Conservation (phyloP, 2,888 invertebrate genomes). For the Tachina fera region DNA sequence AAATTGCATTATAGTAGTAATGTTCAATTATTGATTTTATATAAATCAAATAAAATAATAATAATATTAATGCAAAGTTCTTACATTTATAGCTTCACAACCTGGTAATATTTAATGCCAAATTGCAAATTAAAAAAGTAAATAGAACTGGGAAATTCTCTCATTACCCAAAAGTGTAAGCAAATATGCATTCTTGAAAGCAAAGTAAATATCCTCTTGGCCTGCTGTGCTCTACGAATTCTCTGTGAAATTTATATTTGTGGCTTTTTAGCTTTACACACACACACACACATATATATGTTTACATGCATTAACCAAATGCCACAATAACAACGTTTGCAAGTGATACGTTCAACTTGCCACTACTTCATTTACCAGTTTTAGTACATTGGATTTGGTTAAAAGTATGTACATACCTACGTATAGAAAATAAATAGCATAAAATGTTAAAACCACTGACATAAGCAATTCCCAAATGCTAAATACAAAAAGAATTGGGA, state of each 20-base stretch:
- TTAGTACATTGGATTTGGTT: constrained; percentile 35
- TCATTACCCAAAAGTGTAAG: constrained; percentile 56
- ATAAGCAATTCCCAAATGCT: constrained; percentile 70
- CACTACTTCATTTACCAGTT: constrained; percentile 35
- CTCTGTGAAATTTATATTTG: constrained; percentile 62
- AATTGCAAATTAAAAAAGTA: constrained; percentile 36
- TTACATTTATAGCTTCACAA: neutral
- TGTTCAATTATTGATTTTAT: constrained; percentile 60
- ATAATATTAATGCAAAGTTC: constrained; percentile 26
- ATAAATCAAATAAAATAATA: constrained; percentile 54
- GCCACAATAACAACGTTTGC: constrained; percentile 37
- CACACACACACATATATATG: neutral
- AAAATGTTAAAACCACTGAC: constrained; percentile 69
- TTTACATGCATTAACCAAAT: constrained; percentile 23
- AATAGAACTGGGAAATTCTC: constrained; percentile 48
- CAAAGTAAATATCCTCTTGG: constrained; percentile 19
- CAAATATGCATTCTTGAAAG: constrained; percentile 55
- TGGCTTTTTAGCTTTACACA: constrained; percentile 46
- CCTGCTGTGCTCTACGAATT: neutral
- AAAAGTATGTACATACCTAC: constrained; percentile 36
- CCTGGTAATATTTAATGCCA: constrained; percentile 38
- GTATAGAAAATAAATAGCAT: constrained; percentile 52
- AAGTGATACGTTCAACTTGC: constrained; percentile 11
- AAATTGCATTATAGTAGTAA: constrained; percentile 55
- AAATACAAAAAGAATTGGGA: constrained; percentile 57